Conservation (phyloP, 2,888 invertebrate species). For the Thera britannica region DNA sequence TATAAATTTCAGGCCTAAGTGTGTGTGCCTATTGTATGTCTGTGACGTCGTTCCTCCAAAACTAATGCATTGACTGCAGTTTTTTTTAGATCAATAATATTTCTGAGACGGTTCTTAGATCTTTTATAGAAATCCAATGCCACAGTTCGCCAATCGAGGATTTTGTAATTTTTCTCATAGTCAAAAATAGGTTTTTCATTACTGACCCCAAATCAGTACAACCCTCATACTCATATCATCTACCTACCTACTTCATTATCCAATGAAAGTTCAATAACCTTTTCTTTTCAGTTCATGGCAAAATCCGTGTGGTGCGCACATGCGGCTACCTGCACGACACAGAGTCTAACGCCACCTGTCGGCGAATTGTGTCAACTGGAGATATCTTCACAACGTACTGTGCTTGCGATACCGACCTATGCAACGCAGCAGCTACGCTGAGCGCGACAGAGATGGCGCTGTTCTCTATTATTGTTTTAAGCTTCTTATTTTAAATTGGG, state of each 20-base stretch:
- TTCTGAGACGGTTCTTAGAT: too few species aligned
- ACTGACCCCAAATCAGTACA: too few species aligned
- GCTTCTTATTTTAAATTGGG: slow-evolving; percentile 28
- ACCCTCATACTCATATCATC: slow-evolving; percentile 23
- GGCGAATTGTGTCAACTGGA: slow-evolving; percentile 89
- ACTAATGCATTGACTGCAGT: too few species aligned
- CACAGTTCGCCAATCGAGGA: too few species aligned
- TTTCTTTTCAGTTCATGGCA: slow-evolving; percentile 88
- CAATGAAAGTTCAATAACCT: slow-evolving; percentile 56
- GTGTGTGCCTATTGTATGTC: too few species aligned
- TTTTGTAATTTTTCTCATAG: too few species aligned
- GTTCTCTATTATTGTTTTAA: slow-evolving; percentile 34
- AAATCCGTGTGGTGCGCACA: slow-evolving; percentile 90
- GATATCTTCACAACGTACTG: slow-evolving; percentile 90
- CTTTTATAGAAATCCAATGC: too few species aligned
- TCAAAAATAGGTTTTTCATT: background rate
- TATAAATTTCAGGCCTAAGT: too few species aligned
- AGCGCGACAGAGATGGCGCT: slow-evolving; percentile 50
- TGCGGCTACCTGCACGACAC: slow-evolving; percentile 91
- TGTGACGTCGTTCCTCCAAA: too few species aligned
- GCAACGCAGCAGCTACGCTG: slow-evolving; percentile 83
- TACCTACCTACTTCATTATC: slow-evolving; percentile 38
- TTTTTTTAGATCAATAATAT: too few species aligned
- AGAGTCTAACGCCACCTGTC: slow-evolving; percentile 83
- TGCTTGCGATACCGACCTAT: slow-evolving; percentile 90